Conservation (phyloP, 2,797 vertebrate species). For the Trachops cirrhosus region DNA sequence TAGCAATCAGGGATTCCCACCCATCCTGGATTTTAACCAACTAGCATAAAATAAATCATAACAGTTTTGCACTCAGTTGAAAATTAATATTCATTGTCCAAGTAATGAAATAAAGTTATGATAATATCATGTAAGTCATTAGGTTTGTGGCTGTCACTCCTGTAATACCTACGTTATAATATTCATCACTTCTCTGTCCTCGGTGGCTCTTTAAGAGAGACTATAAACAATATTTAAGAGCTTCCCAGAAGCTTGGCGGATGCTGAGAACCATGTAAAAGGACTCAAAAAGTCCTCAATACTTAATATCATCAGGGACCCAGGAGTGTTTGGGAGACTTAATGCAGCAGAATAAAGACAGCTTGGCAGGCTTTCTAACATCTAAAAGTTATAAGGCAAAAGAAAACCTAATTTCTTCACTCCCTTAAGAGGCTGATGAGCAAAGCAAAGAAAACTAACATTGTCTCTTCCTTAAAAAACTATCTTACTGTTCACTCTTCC, state of each 20-base stretch:
- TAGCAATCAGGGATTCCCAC: not conserved
- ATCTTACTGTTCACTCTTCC: not conserved
- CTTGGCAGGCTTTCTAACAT: not conserved
- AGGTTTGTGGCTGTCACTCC: conserved; percentile 20
- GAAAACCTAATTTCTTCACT: conserved; percentile 43
- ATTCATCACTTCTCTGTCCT: conserved; percentile 19
- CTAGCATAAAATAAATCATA: conserved; percentile 35
- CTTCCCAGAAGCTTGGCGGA: not conserved
- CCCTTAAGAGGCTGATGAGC: not conserved
- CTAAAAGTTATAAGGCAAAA: conserved; percentile 7
- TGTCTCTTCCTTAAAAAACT: not conserved
- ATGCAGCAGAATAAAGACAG: conserved; percentile 24
- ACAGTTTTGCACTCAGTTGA: not conserved
- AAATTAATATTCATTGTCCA: conserved; percentile 57
- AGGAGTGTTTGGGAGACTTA: conserved; percentile 16
- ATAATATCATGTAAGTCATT: conserved; percentile 33
- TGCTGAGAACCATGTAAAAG: not conserved
- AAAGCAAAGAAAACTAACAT: conserved; percentile 10
- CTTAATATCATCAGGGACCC: conserved; percentile 41
- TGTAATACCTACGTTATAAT: conserved; percentile 44
- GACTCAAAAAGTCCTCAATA: not conserved
- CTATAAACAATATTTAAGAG: conserved; percentile 19
- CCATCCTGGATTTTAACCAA: not conserved
- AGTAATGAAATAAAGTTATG: conserved; percentile 22
- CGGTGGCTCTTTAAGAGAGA: not conserved